A percentile compares a stretch with the other conserved stretches of the same genome.
Conservation (phyloP, 2,113 vertebrate species). For the Pandion haliaetus region DNA sequence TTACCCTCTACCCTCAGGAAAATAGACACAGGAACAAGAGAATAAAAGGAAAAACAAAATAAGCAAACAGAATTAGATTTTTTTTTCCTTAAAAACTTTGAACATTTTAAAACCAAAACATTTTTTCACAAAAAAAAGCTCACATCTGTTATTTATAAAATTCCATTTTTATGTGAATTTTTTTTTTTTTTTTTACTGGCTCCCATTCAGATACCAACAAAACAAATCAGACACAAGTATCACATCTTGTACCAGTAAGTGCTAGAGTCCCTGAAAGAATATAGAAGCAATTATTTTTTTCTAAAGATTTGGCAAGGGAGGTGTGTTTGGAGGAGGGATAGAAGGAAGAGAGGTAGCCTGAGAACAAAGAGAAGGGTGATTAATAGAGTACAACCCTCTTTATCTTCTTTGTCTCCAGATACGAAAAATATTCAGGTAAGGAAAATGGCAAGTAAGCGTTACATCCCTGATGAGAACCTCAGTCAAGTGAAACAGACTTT, state of each 20-base stretch:
- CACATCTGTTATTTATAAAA: conserved; percentile 60
- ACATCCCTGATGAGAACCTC: neutral
- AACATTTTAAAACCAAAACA: neutral
- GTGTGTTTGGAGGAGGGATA: conserved; percentile 21
- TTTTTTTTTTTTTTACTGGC: neutral
- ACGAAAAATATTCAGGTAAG: conserved; percentile 55
- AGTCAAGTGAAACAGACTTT: neutral
- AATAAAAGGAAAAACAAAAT: neutral
- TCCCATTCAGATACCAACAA: neutral
- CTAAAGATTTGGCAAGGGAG: conserved; percentile 15
- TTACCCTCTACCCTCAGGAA: neutral
- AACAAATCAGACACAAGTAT: neutral
- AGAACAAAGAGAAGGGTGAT: conserved; percentile 56
- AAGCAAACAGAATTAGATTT: neutral
- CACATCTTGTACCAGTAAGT: conserved; percentile 49
- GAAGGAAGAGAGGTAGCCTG: conserved; percentile 1
- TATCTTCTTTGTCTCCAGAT: conserved; percentile 47
- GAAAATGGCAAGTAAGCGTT: neutral
- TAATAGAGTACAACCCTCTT: conserved; percentile 27
- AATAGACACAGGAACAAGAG: neutral
- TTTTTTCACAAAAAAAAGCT: neutral
- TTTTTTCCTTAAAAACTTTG: neutral
- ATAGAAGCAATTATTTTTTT: neutral
- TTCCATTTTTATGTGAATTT: conserved; percentile 1
- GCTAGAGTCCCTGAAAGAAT: conserved; percentile 32